phyloP scores from a whole-genome alignment of 2,113 vertebrate species.

The Sylvilagus bachmani region DNA sequence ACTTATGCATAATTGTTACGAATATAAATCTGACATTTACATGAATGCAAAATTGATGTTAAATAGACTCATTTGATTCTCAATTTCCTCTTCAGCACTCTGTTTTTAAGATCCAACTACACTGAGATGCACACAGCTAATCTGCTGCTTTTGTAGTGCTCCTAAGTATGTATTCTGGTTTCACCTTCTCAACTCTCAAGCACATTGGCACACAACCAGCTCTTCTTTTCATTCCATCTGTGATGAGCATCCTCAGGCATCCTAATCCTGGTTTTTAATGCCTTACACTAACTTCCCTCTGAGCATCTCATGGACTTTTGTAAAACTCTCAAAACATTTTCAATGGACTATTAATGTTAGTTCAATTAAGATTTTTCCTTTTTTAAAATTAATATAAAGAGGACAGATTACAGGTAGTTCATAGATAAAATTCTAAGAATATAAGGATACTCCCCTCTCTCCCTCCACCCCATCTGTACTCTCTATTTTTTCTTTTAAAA shows the following conservation, averaged over 20 bases:
- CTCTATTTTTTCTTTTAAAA: too few species aligned
- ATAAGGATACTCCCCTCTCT: too few species aligned
- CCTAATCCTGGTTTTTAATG: background rate
- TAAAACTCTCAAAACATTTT: slow-evolving; percentile 11
- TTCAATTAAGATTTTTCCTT: background rate
- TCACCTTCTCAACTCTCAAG: too few species aligned
- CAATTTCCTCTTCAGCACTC: background rate
- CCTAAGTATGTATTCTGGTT: accelerated
- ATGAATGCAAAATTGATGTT: background rate
- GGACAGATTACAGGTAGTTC: too few species aligned
- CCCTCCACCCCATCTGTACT: too few species aligned
- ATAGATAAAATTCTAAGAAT: too few species aligned
- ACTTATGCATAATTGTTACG: background rate
- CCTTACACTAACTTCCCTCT: accelerated
- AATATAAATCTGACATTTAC: background rate
- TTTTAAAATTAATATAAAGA: too few species aligned
- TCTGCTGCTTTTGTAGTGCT: too few species aligned
- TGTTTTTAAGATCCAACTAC: background rate
- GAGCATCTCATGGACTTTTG: background rate
- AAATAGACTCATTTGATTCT: background rate
- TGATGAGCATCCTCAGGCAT: too few species aligned
- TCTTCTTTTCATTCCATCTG: accelerated
- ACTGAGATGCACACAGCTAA: background rate
- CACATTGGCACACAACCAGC: too few species aligned
- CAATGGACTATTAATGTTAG: background rate